Percentiles rank a stretch among this genome's conserved stretches.
Evolutionary conservation across 2,113 vertebrate genomes (phyloP).

Genomic region (sheep (Ovis aries)): DNA sequence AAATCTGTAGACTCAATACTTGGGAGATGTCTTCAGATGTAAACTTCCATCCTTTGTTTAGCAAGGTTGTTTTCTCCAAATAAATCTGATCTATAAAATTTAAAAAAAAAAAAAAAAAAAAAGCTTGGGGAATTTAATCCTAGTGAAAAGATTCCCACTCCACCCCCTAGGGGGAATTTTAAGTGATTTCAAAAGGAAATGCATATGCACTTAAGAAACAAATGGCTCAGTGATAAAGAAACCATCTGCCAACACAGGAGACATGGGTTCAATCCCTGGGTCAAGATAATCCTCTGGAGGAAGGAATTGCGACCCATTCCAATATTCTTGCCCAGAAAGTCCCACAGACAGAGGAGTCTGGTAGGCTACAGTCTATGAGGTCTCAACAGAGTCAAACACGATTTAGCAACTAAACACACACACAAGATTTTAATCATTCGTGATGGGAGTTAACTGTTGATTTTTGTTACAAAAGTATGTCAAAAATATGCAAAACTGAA

Average conservation of each 20-base stretch:
- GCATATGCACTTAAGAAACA: not conserved
- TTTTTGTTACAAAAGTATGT: not conserved
- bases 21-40: constrained; percentile 78
- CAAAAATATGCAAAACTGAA: not conserved
- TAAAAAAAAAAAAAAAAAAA: not conserved
- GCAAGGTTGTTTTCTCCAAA: constrained; percentile 57
- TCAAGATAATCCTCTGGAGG: not conserved
- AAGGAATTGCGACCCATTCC: not conserved
- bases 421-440: not conserved
- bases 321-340: not conserved
- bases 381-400: not conserved
- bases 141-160: not conserved
- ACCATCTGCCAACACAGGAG: not conserved
- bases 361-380: not conserved
- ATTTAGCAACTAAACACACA: not conserved
- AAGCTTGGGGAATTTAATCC: not conserved
- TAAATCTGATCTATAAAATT: constrained; percentile 78
- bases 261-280: not conserved
- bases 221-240: not conserved
- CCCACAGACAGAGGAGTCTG: not conserved
- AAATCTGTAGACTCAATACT: constrained; percentile 73
- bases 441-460: not conserved
- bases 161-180: not conserved
- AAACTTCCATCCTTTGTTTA: constrained; percentile 68
- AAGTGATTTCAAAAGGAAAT: not conserved